Percentiles rank a stretch among this genome's conserved stretches.
Conservation (phyloP, 1,140 invertebrate species). For the Drosophila murphyi region DNA sequence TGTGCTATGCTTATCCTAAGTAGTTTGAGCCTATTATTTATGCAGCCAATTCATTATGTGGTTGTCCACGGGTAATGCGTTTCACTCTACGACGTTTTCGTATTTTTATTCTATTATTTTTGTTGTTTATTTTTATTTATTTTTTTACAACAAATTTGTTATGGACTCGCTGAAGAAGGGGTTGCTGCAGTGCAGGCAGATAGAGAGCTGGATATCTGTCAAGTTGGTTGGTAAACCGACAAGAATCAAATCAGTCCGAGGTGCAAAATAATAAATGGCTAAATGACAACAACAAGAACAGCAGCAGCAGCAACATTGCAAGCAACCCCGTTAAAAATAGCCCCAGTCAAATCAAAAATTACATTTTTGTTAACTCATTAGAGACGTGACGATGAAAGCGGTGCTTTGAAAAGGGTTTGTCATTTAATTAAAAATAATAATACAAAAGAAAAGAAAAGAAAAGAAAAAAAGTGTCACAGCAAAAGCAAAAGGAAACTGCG, state of each 20-base stretch:
- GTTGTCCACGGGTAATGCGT: conserved; percentile 33
- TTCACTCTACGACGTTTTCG: background rate
- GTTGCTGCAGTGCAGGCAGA: conserved; percentile 6
- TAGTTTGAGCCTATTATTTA: conserved; percentile 73
- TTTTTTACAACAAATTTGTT: conserved; percentile 40
- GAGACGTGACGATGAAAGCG: conserved; percentile 49
- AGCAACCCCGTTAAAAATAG: conserved; percentile 21
- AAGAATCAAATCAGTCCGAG: conserved; percentile 53
- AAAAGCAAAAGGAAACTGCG: background rate
- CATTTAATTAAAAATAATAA: conserved; percentile 38
- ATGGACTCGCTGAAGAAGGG: conserved; percentile 23
- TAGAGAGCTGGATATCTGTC: conserved; percentile 8
- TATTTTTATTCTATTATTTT: conserved; percentile 27
- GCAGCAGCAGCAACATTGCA: conserved; percentile 11
- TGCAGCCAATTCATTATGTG: conserved; percentile 77
- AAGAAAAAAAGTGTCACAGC: background rate
- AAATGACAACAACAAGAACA: conserved; percentile 21
- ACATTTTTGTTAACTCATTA: conserved; percentile 57
- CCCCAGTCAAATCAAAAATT: conserved; percentile 44
- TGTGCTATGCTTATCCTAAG: conserved; percentile 52
- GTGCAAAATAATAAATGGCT: conserved; percentile 55
- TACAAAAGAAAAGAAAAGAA: conserved; percentile 6
- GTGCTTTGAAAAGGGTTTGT: conserved; percentile 49
- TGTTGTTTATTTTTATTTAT: conserved; percentile 17
- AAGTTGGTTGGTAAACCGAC: conserved; percentile 45